Percentiles rank a stretch among this genome's conserved stretches.
Conservation (phyloP, 2,113 vertebrate genomes). For the Cyphomyrus discorhynchus region DNA sequence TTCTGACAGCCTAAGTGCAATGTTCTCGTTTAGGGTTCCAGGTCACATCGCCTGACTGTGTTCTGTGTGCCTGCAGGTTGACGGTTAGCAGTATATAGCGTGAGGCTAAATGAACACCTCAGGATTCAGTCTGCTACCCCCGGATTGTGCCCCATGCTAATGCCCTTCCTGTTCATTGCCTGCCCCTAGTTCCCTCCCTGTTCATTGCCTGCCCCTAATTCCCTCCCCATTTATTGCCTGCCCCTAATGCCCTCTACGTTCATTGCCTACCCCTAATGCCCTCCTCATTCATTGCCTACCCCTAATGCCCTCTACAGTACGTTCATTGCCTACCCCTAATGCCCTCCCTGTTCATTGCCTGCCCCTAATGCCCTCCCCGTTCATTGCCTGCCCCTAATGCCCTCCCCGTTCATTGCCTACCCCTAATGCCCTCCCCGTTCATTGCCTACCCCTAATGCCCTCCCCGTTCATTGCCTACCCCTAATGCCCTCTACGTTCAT, state of each 20-base stretch:
- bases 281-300: too few species aligned
- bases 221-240: too few species aligned
- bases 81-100: neutral
- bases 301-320: too few species aligned
- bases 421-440: neutral
- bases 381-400: too few species aligned
- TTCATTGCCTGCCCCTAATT: neutral
- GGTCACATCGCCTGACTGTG: neutral
- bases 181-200: neutral
- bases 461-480: neutral
- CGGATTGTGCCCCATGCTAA: neutral
- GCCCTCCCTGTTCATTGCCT: too few species aligned
- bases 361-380: too few species aligned
- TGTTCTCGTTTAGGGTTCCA: neutral
- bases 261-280: too few species aligned
- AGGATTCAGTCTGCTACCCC: neutral
- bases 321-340: too few species aligned
- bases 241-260: too few species aligned
- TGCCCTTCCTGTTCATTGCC: neutral
- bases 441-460: neutral
- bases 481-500: too few species aligned
- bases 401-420: too few species aligned
- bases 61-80: neutral
- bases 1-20: neutral
- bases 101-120: neutral